These are phyloP conservation scores for Myripristis jacobus DNA, from an alignment of 2,797 vertebrate species.

Conservation along the genomic window DNA sequence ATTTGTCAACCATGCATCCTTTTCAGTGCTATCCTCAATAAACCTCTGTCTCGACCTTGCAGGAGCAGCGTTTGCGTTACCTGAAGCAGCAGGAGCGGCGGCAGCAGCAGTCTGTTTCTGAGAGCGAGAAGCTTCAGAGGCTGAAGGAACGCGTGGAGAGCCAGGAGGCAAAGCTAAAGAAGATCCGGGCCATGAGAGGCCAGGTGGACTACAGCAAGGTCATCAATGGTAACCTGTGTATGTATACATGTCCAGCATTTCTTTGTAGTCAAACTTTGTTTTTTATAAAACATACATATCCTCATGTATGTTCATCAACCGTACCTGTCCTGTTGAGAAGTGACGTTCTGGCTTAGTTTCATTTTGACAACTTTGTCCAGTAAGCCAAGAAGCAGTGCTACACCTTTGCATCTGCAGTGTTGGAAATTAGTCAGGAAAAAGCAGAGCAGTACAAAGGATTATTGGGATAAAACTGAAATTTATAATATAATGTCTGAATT, in stretches of 20 bases:
- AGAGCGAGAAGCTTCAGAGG: slow-evolving; percentile 96
- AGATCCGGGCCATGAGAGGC: slow-evolving; percentile 96
- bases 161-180: slow-evolving; percentile 97
- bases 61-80: slow-evolving; percentile 87
- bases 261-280: too few relatives aligned
- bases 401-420: too few relatives aligned
- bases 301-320: too few relatives aligned
- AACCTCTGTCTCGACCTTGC: slow-evolving; percentile 1
- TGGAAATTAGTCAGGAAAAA: too few relatives aligned
- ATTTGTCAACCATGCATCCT: too few relatives aligned
- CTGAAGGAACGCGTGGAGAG: slow-evolving; percentile 96
- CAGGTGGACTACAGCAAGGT: slow-evolving; percentile 99
- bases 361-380: too few relatives aligned
- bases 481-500: background rate
- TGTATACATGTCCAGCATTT: slow-evolving; percentile 59
- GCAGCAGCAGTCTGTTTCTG: slow-evolving; percentile 92
- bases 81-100: slow-evolving; percentile 97
- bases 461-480: background rate
- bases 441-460: background rate
- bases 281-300: too few relatives aligned
- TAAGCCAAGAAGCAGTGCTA: too few relatives aligned
- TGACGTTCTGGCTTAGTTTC: too few relatives aligned
- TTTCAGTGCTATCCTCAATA: background rate
- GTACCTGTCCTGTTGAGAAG: too few relatives aligned
- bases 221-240: slow-evolving; percentile 98